These are phyloP conservation scores for Botrylloides violaceus DNA, from an alignment of 23 tunicate genomes.

Conservation along the genomic window DNA sequence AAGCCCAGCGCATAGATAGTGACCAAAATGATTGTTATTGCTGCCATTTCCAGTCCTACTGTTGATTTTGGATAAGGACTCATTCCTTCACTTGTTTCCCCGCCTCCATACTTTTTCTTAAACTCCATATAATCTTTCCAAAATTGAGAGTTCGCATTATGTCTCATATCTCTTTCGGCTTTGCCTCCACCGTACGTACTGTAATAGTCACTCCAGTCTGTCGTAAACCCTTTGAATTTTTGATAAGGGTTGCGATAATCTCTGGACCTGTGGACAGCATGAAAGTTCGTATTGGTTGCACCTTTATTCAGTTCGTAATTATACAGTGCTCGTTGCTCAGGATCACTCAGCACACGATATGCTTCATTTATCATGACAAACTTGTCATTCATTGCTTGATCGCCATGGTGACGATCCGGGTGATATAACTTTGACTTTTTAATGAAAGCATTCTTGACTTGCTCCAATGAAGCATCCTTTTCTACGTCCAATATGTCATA, in stretches of 20 bases:
- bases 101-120: constrained; percentile 19
- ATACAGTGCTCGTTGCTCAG: constrained; percentile 5
- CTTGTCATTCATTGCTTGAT: constrained; percentile 17
- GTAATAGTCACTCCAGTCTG: constrained; percentile 25
- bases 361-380: constrained; percentile 21
- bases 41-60: constrained; percentile 5
- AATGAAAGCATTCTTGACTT: constrained; percentile 11
- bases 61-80: constrained; percentile 15
- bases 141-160: constrained; percentile 13
- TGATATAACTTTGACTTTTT: constrained; percentile 18
- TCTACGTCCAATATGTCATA: constrained; percentile 15
- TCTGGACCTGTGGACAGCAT: not conserved
- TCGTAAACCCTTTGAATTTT: not conserved
- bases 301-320: constrained; percentile 8
- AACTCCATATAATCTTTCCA: constrained; percentile 20
- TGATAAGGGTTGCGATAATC: constrained; percentile 15
- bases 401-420: constrained; percentile 14
- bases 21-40: not conserved
- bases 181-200: constrained; percentile 19
- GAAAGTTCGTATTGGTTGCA: not conserved
- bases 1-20: constrained; percentile 9
- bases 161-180: constrained; percentile 19
- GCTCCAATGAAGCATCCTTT: constrained; percentile 3
- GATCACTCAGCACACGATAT: constrained; percentile 16
- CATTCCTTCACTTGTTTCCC: not conserved